Evolutionary conservation across 2,888 invertebrate genomes (phyloP).

Genomic region (Yponomeuta evonymella): DNA sequence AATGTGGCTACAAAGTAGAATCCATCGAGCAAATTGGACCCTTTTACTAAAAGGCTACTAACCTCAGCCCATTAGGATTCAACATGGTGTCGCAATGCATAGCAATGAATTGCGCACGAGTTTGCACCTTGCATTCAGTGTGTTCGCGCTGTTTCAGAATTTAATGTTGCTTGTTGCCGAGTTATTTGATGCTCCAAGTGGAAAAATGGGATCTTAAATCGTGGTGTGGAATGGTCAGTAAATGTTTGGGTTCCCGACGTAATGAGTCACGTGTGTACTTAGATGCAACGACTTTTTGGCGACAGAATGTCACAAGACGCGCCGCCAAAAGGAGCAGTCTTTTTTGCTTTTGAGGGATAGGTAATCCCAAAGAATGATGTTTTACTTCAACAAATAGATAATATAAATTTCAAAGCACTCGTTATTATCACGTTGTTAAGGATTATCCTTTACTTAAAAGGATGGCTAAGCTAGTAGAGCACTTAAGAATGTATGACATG

Average conservation of each 20-base stretch:
- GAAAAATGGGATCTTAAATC: not conserved
- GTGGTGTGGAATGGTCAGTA: not conserved
- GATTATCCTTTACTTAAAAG: not conserved
- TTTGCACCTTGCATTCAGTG: slow-evolving; percentile 29
- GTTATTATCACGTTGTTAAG: not conserved
- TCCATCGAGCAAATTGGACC: not conserved
- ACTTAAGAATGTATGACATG: not conserved
- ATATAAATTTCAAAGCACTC: not conserved
- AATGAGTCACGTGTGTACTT: too few relatives aligned
- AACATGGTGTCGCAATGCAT: slow-evolving; percentile 32
- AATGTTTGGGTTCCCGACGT: not conserved
- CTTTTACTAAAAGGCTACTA: not conserved
- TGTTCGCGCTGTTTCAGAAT: not conserved
- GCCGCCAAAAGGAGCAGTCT: too few relatives aligned
- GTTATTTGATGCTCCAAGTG: not conserved
- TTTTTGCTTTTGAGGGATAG: too few relatives aligned
- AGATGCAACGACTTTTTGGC: too few relatives aligned
- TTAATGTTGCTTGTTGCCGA: not conserved
- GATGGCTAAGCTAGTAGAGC: not conserved
- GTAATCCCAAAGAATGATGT: not conserved
- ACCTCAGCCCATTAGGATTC: slow-evolving; percentile 28
- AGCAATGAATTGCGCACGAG: slow-evolving; percentile 22
- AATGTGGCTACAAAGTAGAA: not conserved
- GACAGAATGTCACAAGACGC: too few relatives aligned
- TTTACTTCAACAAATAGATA: not conserved